phyloP scores from a whole-genome alignment of 2,888 invertebrate species.

The Branchipolynoe longqiensis region DNA sequence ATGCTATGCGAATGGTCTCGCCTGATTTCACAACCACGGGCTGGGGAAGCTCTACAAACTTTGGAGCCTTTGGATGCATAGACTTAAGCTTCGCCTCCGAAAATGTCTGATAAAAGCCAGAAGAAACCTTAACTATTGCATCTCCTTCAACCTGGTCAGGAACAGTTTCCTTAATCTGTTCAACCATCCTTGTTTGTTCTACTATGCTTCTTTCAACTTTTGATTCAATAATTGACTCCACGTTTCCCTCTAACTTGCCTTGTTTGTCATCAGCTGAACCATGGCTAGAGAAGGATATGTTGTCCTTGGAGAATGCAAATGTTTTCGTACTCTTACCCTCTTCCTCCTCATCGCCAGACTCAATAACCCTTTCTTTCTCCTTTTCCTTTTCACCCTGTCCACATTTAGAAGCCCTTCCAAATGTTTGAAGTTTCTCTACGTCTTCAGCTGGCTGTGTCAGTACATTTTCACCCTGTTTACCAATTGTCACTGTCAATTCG shows the following conservation, averaged over 20 bases:
- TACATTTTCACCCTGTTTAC: neutral
- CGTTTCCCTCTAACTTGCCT: neutral
- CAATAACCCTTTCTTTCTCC: neutral
- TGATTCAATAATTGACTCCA: constrained; percentile 11
- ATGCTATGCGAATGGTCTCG: constrained; percentile 30
- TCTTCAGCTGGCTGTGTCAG: neutral
- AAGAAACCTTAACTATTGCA: neutral
- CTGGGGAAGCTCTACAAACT: constrained; percentile 13
- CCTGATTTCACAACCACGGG: neutral
- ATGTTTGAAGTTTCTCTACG: too few relatives aligned
- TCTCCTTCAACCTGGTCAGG: neutral
- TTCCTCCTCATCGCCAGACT: neutral
- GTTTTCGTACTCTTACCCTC: neutral
- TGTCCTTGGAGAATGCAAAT: constrained; percentile 6
- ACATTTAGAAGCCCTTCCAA: too few relatives aligned
- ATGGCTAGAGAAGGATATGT: constrained; percentile 16
- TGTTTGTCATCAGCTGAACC: neutral
- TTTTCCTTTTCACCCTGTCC: neutral
- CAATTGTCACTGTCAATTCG: neutral
- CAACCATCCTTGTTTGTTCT: constrained; percentile 9
- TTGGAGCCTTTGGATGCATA: constrained; percentile 29
- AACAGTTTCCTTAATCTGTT: neutral
- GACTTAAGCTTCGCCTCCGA: too few relatives aligned
- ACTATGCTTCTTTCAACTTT: constrained; percentile 12
- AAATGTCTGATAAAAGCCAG: neutral